Evolutionary conservation across 2,888 invertebrate species (phyloP).

Genomic region (Parelbella ahira): DNA sequence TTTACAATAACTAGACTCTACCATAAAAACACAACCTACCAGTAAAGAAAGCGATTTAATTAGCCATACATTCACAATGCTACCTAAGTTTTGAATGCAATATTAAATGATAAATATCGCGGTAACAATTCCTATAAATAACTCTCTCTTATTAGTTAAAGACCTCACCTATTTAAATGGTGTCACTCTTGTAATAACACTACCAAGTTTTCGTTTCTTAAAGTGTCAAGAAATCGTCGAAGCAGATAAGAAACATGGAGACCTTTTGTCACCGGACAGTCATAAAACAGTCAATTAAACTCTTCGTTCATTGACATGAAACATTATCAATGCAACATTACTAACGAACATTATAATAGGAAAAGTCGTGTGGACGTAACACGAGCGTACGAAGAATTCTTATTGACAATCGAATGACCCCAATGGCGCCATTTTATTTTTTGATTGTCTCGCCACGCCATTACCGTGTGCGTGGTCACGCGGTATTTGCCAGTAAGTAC

Average conservation of each 20-base stretch:
- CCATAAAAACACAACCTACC: too few relatives aligned
- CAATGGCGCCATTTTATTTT: constrained; percentile 51
- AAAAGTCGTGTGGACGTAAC: constrained; percentile 47
- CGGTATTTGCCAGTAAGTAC: constrained; percentile 33
- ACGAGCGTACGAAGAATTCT: constrained; percentile 46
- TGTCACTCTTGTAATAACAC: too few relatives aligned
- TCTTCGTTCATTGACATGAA: constrained; percentile 25
- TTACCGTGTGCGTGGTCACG: constrained; percentile 50
- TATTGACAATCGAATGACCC: constrained; percentile 46
- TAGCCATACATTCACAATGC: too few relatives aligned
- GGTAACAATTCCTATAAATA: too few relatives aligned
- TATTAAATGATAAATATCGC: too few relatives aligned
- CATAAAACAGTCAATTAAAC: constrained; percentile 36
- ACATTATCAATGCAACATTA: constrained; percentile 24
- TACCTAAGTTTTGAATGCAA: too few relatives aligned
- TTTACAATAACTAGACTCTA: too few relatives aligned
- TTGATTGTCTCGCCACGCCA: constrained; percentile 48
- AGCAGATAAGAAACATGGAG: background rate
- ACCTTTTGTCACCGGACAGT: constrained; percentile 5
- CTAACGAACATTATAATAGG: too few relatives aligned
- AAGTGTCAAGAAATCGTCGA: too few relatives aligned
- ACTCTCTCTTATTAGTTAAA: too few relatives aligned
- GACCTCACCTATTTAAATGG: too few relatives aligned
- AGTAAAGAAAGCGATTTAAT: too few relatives aligned
- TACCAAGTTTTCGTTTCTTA: background rate